These are phyloP conservation scores for Sciaenops ocellatus DNA, from an alignment of 2,797 vertebrate species.

Conservation along the genomic window DNA sequence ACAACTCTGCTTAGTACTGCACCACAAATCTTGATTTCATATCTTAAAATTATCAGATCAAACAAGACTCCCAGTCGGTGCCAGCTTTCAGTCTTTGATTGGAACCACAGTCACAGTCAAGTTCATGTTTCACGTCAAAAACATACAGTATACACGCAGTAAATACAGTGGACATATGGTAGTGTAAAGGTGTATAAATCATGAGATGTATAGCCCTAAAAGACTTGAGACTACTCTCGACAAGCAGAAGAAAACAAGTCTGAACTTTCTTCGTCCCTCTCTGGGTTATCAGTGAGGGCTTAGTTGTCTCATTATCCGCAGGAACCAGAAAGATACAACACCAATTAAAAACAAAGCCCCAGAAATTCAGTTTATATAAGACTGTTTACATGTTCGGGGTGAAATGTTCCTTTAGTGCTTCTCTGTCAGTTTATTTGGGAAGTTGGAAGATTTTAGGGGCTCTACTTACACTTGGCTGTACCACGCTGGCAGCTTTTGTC, in stretches of 20 bases:
- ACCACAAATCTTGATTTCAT: neutral
- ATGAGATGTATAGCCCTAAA: neutral
- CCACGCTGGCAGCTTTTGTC: slow-evolving; percentile 86
- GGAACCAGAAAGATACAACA: slow-evolving; percentile 27
- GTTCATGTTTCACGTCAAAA: neutral
- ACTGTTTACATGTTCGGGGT: neutral
- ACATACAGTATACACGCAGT: neutral
- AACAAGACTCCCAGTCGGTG: neutral
- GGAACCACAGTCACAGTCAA: neutral
- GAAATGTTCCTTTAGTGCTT: neutral
- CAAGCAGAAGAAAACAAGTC: neutral
- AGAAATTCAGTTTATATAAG: neutral
- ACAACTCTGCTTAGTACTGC: too few relatives aligned
- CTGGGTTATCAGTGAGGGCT: slow-evolving; percentile 16
- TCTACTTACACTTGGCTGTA: slow-evolving; percentile 83
- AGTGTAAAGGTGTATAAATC: fast-evolving
- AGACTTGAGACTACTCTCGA: neutral
- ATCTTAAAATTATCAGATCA: neutral
- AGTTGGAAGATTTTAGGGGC: neutral
- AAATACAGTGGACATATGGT: neutral
- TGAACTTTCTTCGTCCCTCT: slow-evolving; percentile 14
- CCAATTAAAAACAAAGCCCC: slow-evolving; percentile 16
- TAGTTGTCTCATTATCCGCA: slow-evolving; percentile 27
- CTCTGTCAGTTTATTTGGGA: neutral
- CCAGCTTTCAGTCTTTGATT: too few relatives aligned